A percentile compares a stretch with the other conserved stretches of the same genome.
Evolutionary conservation across 1,140 invertebrate genomes (phyloP).

Genomic region (Heliconius eleuchia): DNA sequence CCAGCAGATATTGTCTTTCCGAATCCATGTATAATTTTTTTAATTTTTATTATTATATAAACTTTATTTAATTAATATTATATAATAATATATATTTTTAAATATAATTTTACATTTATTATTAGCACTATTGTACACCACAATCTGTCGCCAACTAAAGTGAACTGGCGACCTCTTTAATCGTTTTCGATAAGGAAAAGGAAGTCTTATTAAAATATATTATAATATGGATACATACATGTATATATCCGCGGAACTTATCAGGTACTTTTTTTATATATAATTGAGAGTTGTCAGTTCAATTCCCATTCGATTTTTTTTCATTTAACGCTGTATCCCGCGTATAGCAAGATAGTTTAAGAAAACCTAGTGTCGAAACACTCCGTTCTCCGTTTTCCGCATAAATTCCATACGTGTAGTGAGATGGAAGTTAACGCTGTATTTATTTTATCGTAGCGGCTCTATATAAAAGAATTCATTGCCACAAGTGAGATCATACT

Average conservation of each 20-base stretch:
- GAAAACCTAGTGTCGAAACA: too few species aligned
- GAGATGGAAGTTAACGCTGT: not conserved
- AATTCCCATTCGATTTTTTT: not conserved
- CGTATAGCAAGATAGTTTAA: too few species aligned
- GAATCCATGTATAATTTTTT: not conserved
- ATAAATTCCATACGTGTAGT: not conserved
- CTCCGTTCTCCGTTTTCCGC: too few species aligned
- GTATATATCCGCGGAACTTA: not conserved
- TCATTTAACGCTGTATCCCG: too few species aligned
- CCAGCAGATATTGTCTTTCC: not conserved
- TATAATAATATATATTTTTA: not conserved
- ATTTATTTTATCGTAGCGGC: not conserved
- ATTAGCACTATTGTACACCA: not conserved
- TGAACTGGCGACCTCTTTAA: not conserved
- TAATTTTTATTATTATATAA: not conserved
- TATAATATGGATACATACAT: not conserved
- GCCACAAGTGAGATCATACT: too few species aligned
- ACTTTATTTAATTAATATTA: not conserved
- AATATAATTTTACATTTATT: not conserved
- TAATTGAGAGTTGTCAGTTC: not conserved
- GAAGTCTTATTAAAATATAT: not conserved
- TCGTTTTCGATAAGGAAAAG: conserved; percentile 9
- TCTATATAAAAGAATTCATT: too few species aligned
- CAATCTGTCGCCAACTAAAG: conserved; percentile 1
- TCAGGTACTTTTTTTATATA: not conserved